phyloP scores from a whole-genome alignment of 2,113 vertebrate genomes.

The Oncorhynchus clarkii region DNA sequence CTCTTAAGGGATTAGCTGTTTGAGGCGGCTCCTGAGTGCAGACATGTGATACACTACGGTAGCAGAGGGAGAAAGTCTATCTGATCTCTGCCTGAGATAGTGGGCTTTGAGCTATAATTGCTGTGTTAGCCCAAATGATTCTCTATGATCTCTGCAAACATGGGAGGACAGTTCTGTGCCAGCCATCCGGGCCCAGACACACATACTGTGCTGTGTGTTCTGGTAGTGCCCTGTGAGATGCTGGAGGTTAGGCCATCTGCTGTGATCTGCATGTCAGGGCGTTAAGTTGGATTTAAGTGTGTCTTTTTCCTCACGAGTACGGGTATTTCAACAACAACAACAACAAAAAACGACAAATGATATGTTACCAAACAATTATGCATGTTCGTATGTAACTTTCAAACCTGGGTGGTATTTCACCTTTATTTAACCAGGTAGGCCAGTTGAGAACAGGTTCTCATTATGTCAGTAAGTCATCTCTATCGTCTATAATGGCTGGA shows the following conservation, averaged over 20 bases:
- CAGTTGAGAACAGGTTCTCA: no score
- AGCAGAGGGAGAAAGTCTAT: conserved; percentile 73
- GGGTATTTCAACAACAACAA: conserved; percentile 32
- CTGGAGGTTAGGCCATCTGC: conserved; percentile 53
- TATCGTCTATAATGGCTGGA: not conserved
- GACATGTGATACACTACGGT: conserved; percentile 29
- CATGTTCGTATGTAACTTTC: not conserved
- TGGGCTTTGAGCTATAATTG: conserved; percentile 75
- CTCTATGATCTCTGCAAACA: conserved; percentile 77
- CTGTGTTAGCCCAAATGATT: conserved; percentile 77
- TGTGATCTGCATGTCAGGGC: conserved; percentile 43
- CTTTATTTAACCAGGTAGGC: no score
- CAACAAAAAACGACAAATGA: conserved; percentile 16
- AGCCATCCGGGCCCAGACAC: conserved; percentile 64
- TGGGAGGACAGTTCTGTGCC: conserved; percentile 52
- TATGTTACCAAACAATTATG: not conserved
- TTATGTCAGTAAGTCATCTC: no score
- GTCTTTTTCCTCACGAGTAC: conserved; percentile 38
- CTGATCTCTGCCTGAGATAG: conserved; percentile 74
- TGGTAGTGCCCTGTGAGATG: conserved; percentile 55
- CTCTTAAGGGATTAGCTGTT: conserved; percentile 78
- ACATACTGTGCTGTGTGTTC: conserved; percentile 51
- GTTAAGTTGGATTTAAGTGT: conserved; percentile 41
- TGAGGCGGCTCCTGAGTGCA: conserved; percentile 73
- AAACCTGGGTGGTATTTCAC: not conserved